These are phyloP conservation scores for Lithosia quadra DNA, from an alignment of 2,888 invertebrate genomes.

Conservation along the genomic window DNA sequence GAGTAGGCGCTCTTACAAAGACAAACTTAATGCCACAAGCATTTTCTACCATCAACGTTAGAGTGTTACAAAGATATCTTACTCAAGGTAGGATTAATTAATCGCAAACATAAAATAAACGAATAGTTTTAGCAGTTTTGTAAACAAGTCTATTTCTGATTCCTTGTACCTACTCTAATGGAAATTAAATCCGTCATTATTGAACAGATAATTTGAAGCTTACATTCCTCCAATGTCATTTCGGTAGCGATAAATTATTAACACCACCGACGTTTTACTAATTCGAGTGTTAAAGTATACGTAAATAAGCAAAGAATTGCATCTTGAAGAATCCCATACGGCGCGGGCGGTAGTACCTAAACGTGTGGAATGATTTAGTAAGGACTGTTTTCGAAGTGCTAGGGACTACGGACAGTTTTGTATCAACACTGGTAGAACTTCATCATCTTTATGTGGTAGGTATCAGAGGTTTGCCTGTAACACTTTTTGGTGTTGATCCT, in stretches of 20 bases:
- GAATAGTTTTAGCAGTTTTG: no score
- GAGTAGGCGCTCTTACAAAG: no score
- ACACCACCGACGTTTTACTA: background rate
- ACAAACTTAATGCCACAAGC: background rate
- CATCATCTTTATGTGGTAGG: background rate
- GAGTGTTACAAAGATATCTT: background rate
- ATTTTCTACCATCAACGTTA: background rate
- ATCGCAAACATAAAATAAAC: no score
- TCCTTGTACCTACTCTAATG: no score
- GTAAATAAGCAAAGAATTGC: background rate
- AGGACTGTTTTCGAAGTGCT: background rate
- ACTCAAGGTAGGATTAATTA: no score
- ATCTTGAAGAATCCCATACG: constrained; percentile 8
- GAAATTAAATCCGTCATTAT: background rate
- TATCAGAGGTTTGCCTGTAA: background rate
- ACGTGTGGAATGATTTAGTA: constrained; percentile 2
- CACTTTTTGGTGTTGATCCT: no score
- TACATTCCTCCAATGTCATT: background rate
- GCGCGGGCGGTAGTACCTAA: no score
- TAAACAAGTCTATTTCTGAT: no score
- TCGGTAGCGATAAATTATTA: background rate
- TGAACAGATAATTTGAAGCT: background rate
- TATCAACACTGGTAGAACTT: background rate
- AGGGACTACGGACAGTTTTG: constrained; percentile 1
- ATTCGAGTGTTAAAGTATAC: background rate